Evolutionary conservation across 2,888 invertebrate genomes (phyloP), one percentile per base, ranked within the genome.

Genomic region (Invenusta paracnida): DNA sequence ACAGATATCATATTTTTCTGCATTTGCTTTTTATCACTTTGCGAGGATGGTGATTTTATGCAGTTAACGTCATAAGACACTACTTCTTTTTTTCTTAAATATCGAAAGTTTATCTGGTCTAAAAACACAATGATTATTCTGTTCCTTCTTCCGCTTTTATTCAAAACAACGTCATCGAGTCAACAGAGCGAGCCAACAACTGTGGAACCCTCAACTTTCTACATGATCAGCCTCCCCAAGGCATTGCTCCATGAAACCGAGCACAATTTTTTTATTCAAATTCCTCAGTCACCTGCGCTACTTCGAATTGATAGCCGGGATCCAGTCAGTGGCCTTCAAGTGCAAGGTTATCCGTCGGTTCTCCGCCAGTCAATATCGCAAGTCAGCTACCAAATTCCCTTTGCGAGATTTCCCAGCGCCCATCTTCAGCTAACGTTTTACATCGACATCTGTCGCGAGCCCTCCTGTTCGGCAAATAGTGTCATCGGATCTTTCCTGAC

Each of bases 191-290:
- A n/a, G n/a, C n/a, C n/a, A n/a, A n/a, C n/a, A n/a, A n/a, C n/a
- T n/a, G 27, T 73, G 5, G 73, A 73, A 23, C 73, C 73, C 5
- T 73, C 73, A 2, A 73, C 17, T 67, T 67, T 73, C 84, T 84
- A 84, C 67, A 67, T 84, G 27, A 84, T 84, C 1, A 84, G 31
- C 1, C 1, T 84, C 0, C 84, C 84, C 2, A 84, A 84, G 1
- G 28, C 67, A 0, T 67, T 84, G 5, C 1, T 84, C 11, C 27
- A n/a, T 17, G 84, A 84, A 84, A 67, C 84, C 13, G 25, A 66
- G 25, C 84, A 84, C 27, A 66, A 84, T n/a, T 1, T 84, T 5
- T 23, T 28, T 67, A 23, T 84, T 48, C 84, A 84, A 25, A 73
- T 73, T 23, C 2, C 73, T 2, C 23, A 73, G 5, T 5, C 73